Conservation (phyloP, 1,140 invertebrate species). For the Linepithema humile region DNA sequence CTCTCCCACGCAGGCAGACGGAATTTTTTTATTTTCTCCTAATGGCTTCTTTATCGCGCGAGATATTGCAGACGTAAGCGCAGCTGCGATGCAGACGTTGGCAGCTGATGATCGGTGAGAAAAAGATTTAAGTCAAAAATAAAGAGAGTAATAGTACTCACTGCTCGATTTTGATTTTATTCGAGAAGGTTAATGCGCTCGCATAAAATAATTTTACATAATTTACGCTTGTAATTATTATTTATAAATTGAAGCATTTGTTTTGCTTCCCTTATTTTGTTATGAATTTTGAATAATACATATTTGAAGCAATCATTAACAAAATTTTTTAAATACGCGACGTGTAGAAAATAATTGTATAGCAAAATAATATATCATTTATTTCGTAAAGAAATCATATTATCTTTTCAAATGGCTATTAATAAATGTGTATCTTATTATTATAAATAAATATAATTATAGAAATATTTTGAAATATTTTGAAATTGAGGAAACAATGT, state of each 20-base stretch:
- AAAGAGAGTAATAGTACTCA: background rate
- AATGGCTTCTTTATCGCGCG: constrained; percentile 8
- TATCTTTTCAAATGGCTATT: background rate
- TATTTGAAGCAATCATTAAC: background rate
- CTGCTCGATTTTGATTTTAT: background rate
- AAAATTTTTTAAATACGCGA: background rate
- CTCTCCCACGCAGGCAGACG: background rate
- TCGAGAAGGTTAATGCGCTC: background rate
- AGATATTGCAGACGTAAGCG: constrained; percentile 1
- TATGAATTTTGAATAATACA: background rate
- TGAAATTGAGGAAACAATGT: background rate
- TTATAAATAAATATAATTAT: background rate
- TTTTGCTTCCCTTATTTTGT: background rate
- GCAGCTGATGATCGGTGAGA: background rate
- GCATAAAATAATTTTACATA: background rate
- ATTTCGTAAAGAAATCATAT: background rate
- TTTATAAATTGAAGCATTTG: background rate
- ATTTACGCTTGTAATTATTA: background rate
- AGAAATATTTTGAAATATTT: background rate
- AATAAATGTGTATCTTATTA: background rate
- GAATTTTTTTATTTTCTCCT: constrained; percentile 2
- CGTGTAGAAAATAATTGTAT: background rate
- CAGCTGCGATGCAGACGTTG: background rate
- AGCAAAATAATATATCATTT: background rate
- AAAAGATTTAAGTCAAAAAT: background rate